Conservation (phyloP, 2,888 invertebrate species). For the Salpingus planirostris region DNA sequence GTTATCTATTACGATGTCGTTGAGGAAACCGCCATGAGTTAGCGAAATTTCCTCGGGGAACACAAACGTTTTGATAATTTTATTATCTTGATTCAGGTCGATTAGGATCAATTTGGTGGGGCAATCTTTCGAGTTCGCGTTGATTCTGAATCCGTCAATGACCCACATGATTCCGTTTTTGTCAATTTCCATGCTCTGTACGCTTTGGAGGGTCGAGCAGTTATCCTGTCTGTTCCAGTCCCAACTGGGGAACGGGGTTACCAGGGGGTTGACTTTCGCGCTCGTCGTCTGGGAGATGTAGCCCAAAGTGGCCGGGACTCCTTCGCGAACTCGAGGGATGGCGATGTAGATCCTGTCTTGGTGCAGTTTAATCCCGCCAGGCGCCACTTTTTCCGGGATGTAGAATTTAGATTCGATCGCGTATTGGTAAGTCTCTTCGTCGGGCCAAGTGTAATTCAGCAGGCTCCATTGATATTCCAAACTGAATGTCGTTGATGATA, state of each 20-base stretch:
- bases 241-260: conserved; percentile 65
- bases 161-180: conserved; percentile 61
- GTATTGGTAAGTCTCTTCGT: conserved; percentile 20
- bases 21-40: background rate
- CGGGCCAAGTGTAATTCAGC: conserved; percentile 59
- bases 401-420: conserved; percentile 2
- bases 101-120: background rate
- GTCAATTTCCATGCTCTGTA: conserved; percentile 67
- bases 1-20: background rate
- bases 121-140: background rate
- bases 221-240: conserved; percentile 47
- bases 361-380: conserved; percentile 35
- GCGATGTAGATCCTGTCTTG: conserved; percentile 57
- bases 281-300: conserved; percentile 33
- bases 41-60: background rate
- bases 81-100: background rate
- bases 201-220: conserved; percentile 60
- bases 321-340: conserved; percentile 56
- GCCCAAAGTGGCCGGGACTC: conserved; percentile 61
- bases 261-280: conserved; percentile 45
- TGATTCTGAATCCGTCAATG: conserved; percentile 45
- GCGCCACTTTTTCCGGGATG: conserved; percentile 8
- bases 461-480: conserved; percentile 54
- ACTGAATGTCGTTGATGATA: no score
- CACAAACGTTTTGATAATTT: background rate